Percentiles rank a stretch among this genome's conserved stretches.
phyloP scores from a whole-genome alignment of 1,140 invertebrate genomes.

The Latrodectus geometricus region DNA sequence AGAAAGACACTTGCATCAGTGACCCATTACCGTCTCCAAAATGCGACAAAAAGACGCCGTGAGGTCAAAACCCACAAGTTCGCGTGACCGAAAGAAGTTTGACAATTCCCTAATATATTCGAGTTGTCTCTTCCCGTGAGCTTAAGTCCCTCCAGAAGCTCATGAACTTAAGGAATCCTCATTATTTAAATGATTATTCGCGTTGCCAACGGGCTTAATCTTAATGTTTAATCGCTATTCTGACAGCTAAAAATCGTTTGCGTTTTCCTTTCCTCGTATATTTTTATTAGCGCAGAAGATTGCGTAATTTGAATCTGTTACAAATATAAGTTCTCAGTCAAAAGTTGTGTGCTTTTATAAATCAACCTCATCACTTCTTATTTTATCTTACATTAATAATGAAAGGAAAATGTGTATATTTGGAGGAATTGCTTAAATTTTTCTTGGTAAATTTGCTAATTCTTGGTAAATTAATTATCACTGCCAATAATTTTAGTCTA shows the following conservation, averaged over 20 bases:
- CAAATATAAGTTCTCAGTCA: too few species aligned
- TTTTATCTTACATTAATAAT: too few species aligned
- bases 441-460: too few species aligned
- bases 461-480: too few species aligned
- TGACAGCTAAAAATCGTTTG: not conserved
- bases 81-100: slow-evolving; percentile 47
- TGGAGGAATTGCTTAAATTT: too few species aligned
- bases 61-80: slow-evolving; percentile 3
- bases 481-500: too few species aligned
- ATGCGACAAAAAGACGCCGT: slow-evolving; percentile 35
- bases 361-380: too few species aligned
- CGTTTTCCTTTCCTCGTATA: too few species aligned
- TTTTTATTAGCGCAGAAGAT: too few species aligned
- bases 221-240: not conserved
- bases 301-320: too few species aligned
- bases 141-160: slow-evolving; percentile 46
- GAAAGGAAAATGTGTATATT: too few species aligned
- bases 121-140: slow-evolving; percentile 18
- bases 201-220: not conserved
- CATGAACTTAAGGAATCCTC: not conserved
- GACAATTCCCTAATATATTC: slow-evolving; percentile 52
- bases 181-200: slow-evolving; percentile 42
- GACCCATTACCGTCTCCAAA: slow-evolving; percentile 35
- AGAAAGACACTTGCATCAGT: slow-evolving; percentile 1
- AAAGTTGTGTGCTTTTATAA: too few species aligned